These are phyloP conservation scores for Philypnodon macrostomus DNA, from an alignment of 2,797 vertebrate species.

Conservation along the genomic window DNA sequence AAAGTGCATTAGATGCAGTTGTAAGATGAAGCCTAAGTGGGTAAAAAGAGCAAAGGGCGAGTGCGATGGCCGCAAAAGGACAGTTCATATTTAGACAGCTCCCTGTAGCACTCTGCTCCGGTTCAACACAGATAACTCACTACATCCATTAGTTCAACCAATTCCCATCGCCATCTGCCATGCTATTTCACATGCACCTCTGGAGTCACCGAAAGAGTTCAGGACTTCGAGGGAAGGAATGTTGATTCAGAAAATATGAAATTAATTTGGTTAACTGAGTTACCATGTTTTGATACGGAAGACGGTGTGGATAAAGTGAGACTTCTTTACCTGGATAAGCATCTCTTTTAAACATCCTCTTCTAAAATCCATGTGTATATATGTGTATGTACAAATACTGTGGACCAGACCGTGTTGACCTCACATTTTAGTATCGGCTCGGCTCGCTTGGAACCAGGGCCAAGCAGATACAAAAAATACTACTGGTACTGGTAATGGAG, in stretches of 20 bases:
- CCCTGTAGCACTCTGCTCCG: constrained; percentile 46
- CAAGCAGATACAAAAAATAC: no score
- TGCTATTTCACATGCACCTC: constrained; percentile 66
- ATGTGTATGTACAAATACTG: no score
- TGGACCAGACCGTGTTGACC: no score
- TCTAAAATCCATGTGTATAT: no score
- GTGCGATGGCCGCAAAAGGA: constrained; percentile 55
- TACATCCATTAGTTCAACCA: constrained; percentile 69
- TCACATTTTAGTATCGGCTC: no score
- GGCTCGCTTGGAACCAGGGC: no score
- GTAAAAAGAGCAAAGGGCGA: constrained; percentile 22
- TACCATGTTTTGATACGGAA: constrained; percentile 54
- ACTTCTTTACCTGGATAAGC: background rate
- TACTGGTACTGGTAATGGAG: no score
- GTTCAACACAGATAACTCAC: constrained; percentile 59
- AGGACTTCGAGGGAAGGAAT: constrained; percentile 50
- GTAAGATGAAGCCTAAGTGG: constrained; percentile 7
- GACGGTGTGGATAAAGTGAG: constrained; percentile 3
- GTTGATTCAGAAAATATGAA: constrained; percentile 64
- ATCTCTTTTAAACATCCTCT: background rate
- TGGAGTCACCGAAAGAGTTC: constrained; percentile 60
- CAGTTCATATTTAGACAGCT: constrained; percentile 62
- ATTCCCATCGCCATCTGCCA: constrained; percentile 74
- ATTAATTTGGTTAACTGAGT: constrained; percentile 64
- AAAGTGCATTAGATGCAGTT: constrained; percentile 11